Base-by-base conservation (phyloP, 2,888 invertebrate species). In the Xestia rhomboidea region DNA sequence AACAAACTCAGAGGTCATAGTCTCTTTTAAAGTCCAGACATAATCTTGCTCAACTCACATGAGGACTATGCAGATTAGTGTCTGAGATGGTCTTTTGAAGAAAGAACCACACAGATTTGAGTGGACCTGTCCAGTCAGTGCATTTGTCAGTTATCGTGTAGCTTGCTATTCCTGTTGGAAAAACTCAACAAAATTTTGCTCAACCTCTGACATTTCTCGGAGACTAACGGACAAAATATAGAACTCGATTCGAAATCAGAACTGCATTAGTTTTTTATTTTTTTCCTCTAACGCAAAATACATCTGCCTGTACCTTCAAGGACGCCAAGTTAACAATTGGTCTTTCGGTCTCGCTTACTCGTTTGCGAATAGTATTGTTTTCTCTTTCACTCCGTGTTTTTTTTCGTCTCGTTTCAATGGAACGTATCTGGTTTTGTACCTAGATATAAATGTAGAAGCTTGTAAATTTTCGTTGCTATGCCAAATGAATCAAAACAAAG, bases 301-400 rank as follows among this genome's bases (percentile, higher is more conserved):
- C 57, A 46, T 67, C 63, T 67, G 76, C 27, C n/a, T 18, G 30
- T 62, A 21, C 0, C 21, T 34, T 69, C 85, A 84, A 85, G 83
- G 86, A 69, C 78, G 41, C 1, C 74, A 6, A 54, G 46, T 73
- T 72, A 77, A 81, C 85, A 85, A 85, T 74, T 51, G 51, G 6
- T 30, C 1, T 44, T 34, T 6, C 15, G 11, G 15, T 73, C 85
- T 82, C 72, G 15, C 24, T 84, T 63, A 21, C 24, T 63, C 67
- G n/a, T 51, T 27, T 62, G 44, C 46, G 8, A 66, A 70, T 57
- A 38, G 13, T 75, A 57, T 60, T 1, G 51, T 57, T 60, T n/a
- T 70, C 78, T 75, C 63, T 69, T 60, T 85, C 41, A 2, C 6
- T 0, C 51, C 0, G 15, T 51, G 38, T 46, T 7, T 44, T 75